phyloP scores from a whole-genome alignment of 2,888 invertebrate genomes.

The Diarsia dahlii region DNA sequence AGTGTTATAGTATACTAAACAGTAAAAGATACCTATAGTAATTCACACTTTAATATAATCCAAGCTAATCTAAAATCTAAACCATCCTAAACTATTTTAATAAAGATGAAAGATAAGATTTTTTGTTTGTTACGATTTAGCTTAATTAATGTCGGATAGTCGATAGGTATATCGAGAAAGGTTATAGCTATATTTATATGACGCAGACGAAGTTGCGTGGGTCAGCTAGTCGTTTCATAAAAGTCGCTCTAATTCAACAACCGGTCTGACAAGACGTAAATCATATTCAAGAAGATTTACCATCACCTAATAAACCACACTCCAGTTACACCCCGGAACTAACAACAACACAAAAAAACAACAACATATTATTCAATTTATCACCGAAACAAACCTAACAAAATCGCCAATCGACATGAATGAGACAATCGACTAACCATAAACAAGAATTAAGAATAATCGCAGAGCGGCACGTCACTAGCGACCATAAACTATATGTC shows the following conservation, averaged over 20 bases:
- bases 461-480: conserved; percentile 72
- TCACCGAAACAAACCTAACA: conserved; percentile 52
- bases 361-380: conserved; percentile 37
- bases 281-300: conserved; percentile 3
- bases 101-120: too few relatives aligned
- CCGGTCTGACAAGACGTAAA: not conserved
- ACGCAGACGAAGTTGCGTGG: too few relatives aligned
- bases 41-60: too few relatives aligned
- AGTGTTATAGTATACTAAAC: too few relatives aligned
- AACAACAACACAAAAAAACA: conserved; percentile 17
- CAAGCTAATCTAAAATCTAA: too few relatives aligned
- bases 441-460: conserved; percentile 81
- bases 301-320: not conserved
- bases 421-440: conserved; percentile 73
- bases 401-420: conserved; percentile 69
- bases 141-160: too few relatives aligned
- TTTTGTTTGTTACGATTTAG: too few relatives aligned
- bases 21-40: too few relatives aligned
- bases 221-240: not conserved
- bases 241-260: not conserved
- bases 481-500: conserved; percentile 70
- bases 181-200: too few relatives aligned
- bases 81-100: too few relatives aligned
- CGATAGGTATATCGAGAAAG: too few relatives aligned
- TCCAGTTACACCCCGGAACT: conserved; percentile 29